Conservation (phyloP, 2,113 vertebrate species). For the Mustela lutreola region DNA sequence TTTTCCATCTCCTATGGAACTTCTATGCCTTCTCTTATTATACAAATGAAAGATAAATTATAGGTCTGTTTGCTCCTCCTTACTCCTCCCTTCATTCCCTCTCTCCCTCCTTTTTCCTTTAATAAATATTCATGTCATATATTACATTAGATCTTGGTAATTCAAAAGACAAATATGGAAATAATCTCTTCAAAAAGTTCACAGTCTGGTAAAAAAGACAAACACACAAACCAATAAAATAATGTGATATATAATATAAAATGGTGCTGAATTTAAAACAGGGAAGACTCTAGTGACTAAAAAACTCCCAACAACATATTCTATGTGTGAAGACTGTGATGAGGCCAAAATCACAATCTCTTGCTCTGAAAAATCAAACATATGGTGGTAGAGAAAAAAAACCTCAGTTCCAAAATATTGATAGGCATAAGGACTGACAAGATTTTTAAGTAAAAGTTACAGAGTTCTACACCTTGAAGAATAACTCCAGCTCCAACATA, state of each 20-base stretch:
- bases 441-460: conserved; percentile 50
- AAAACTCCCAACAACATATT: conserved; percentile 19
- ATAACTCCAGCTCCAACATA: background rate
- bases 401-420: conserved; percentile 66
- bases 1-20: background rate
- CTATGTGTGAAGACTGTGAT: conserved; percentile 38
- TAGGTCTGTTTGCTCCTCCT: background rate
- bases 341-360: conserved; percentile 11
- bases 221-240: background rate
- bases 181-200: background rate
- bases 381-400: conserved; percentile 18
- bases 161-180: conserved; percentile 2
- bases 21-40: background rate
- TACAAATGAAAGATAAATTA: conserved; percentile 30
- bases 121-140: background rate
- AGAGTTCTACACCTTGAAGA: background rate
- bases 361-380: conserved; percentile 52
- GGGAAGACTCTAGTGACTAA: background rate
- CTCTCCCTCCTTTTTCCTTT: background rate
- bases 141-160: background rate
- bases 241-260: no score
- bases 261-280: background rate
- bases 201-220: background rate
- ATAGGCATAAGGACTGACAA: conserved; percentile 41
- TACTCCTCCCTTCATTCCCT: background rate